Evolutionary conservation across 23 tunicate species (phyloP).

Genomic region (Ascidia mentula): DNA sequence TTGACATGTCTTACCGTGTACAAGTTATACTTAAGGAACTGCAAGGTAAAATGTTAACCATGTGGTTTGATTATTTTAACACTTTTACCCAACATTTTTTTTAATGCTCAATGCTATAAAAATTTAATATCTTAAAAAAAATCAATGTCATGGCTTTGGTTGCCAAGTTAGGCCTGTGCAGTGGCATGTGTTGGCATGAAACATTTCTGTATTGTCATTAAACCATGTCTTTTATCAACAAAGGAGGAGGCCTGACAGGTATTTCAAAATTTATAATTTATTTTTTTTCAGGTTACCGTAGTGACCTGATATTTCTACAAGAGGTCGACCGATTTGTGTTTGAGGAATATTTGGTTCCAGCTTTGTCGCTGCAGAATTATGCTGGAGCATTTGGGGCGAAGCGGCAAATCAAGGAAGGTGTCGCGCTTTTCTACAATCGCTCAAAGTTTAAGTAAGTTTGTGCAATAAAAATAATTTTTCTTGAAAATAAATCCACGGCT

Average conservation of each 20-base stretch:
- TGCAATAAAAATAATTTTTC: neutral
- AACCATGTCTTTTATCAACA: no score
- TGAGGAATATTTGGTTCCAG: constrained; percentile 52
- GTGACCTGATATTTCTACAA: constrained; percentile 89
- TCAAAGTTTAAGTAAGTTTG: constrained; percentile 48
- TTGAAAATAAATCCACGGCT: no score
- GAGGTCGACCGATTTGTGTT: constrained; percentile 82
- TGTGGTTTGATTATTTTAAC: neutral
- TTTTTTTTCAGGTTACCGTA: constrained; percentile 83
- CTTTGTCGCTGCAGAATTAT: constrained; percentile 54
- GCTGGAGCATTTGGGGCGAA: constrained; percentile 72
- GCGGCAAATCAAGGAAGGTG: constrained; percentile 76
- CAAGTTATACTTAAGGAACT: constrained; percentile 77
- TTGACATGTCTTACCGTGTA: constrained; percentile 68
- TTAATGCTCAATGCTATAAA: neutral
- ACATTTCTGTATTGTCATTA: no score
- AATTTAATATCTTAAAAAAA: no score
- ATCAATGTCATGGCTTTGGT: no score
- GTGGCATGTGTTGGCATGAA: no score
- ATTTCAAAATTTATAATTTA: no score
- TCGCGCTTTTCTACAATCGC: constrained; percentile 65
- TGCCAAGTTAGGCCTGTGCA: no score
- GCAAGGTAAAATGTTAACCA: constrained; percentile 24
- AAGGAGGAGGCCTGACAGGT: no score
- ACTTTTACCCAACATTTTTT: neutral